A percentile compares a stretch with the other conserved stretches of the same genome.
These are phyloP conservation scores for Fregetta grallaria DNA, from an alignment of 2,113 vertebrate genomes.

Conservation along the genomic window DNA sequence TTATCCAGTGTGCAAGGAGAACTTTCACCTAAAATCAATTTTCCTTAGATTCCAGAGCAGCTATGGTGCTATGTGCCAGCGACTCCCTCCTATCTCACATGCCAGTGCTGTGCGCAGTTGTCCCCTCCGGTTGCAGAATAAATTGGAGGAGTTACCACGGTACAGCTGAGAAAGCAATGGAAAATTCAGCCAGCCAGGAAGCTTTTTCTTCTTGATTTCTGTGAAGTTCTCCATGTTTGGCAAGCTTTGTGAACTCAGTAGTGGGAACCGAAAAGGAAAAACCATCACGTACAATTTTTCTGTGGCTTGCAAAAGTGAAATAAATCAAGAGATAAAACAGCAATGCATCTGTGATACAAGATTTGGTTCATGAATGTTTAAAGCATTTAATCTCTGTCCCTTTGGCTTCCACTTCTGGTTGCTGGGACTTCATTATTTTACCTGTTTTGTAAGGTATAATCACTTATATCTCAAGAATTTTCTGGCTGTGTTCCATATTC, in stretches of 20 bases:
- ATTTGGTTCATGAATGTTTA: not conserved
- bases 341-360: not conserved
- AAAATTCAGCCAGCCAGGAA: slow-evolving; percentile 48
- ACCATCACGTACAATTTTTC: slow-evolving; percentile 37
- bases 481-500: not conserved
- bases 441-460: not conserved
- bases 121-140: not conserved
- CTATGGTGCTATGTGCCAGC: not conserved
- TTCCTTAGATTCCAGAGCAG: not conserved
- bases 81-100: not conserved
- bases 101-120: not conserved
- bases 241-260: not conserved
- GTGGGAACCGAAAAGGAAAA: slow-evolving; percentile 47
- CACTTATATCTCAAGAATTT: not conserved
- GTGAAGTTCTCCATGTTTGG: slow-evolving; percentile 20
- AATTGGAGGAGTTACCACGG: not conserved
- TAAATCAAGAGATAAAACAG: slow-evolving; percentile 54
- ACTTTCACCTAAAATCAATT: not conserved
- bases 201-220: slow-evolving; percentile 27
- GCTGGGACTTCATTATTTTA: not conserved
- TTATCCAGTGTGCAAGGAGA: not conserved
- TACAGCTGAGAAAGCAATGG: slow-evolving; percentile 50
- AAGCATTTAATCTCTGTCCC: not conserved
- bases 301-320: slow-evolving; percentile 14
- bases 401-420: not conserved